Evolutionary conservation across 35 echinoderm and acorn worm species (phyloP), one percentile per base, ranked within the genome.

Genomic region (Apostichopus parvimensis): DNA sequence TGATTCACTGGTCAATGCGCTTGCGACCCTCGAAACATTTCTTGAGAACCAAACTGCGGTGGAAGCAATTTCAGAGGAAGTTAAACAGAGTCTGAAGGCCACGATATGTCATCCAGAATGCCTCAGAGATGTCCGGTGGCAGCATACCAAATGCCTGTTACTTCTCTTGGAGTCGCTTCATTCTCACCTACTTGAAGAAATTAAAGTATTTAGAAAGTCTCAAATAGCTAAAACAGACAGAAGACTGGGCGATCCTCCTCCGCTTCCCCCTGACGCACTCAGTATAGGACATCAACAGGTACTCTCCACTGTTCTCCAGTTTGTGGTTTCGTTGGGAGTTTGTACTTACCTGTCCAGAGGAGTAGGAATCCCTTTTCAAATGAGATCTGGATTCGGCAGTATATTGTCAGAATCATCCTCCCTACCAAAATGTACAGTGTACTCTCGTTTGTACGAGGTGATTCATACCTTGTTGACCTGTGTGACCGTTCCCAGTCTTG

Each of bases 291-390:
- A 96, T 68, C 95, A 96, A 78, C 93, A 92, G 64, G 58, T 82
- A 26, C 66, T 99, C 14, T 64, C 87, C 12, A 77, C 95, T 26
- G 26, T 90, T 11, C 58, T 93, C n/a, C 97, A 99, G 79, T 99
- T 99, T 66, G 80, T 99, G 53, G 89, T 91, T 26, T 96, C 90
- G 52, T 81, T 99, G 17, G 97, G 97, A 21, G 78, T 99, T 15
- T 91, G 77, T 45, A 91, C 97, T 53, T 82, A 92, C 78, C 92
- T 99, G 1, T 21, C 92, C 24, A 26, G 55, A n/a, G 97, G 97
- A 8, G 95, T 99, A 65, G 97, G 97, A 83, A 90, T 99, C 53
- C 97, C 94, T 73, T 76, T 99, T 17, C 73, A 89, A 54, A 73
- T 92, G 25, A 90, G 97, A 57, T 96, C 95, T 11, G 91, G 86